phyloP scores from a whole-genome alignment of 2,888 invertebrate species.

The Ophion ventricosus region DNA sequence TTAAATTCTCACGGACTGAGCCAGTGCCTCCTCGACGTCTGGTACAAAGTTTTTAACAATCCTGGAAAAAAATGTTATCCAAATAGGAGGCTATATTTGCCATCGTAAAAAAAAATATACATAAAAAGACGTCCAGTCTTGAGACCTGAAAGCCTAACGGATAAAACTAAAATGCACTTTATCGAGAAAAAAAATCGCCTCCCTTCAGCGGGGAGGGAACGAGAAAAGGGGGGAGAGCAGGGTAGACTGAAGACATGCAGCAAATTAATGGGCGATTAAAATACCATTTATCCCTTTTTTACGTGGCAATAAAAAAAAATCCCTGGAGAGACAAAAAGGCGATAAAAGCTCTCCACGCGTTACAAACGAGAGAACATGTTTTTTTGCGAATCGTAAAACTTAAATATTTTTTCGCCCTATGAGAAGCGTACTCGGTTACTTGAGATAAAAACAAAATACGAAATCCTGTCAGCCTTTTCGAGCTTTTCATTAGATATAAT shows the following conservation, averaged over 20 bases:
- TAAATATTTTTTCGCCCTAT: background rate
- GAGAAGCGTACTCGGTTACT: background rate
- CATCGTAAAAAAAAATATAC: background rate
- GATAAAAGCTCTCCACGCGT: background rate
- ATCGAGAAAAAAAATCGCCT: background rate
- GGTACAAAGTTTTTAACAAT: background rate
- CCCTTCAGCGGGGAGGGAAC: background rate
- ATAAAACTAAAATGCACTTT: no score
- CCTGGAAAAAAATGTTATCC: background rate
- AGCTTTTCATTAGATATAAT: background rate
- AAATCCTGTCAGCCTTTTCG: background rate
- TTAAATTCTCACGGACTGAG: background rate
- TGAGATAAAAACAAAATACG: background rate
- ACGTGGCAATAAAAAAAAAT: background rate
- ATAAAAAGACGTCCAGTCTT: background rate
- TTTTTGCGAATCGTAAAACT: background rate
- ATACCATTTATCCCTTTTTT: conserved; percentile 16
- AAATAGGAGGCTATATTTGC: background rate
- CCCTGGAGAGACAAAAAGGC: background rate
- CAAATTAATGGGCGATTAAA: conserved; percentile 56
- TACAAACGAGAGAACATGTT: background rate
- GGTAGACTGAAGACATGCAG: conserved; percentile 10
- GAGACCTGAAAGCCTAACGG: background rate
- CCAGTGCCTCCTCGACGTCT: background rate
- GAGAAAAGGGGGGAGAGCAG: background rate